These are phyloP conservation scores for Clinocottus analis DNA, from an alignment of 2,113 vertebrate species.

Conservation along the genomic window DNA sequence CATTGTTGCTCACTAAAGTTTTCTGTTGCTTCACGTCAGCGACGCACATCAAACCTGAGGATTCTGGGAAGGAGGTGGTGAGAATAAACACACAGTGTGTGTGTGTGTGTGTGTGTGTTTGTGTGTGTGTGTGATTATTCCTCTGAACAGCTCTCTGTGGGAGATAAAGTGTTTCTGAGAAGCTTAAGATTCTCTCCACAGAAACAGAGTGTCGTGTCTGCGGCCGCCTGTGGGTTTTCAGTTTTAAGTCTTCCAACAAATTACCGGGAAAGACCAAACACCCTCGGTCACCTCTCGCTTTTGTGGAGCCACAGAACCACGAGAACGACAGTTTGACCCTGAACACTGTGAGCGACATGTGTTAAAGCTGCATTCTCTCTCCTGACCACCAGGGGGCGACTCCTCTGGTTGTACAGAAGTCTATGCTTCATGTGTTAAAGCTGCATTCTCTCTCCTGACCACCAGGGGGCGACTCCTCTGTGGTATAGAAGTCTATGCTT, in stretches of 20 bases:
- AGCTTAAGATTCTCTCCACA: slow-evolving; percentile 30
- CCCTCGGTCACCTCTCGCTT: neutral
- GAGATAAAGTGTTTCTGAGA: slow-evolving; percentile 57
- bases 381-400: too few relatives aligned
- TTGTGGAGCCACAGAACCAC: neutral
- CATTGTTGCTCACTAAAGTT: neutral
- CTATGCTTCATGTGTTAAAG: too few relatives aligned
- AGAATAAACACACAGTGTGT: neutral
- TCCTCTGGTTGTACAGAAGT: too few relatives aligned
- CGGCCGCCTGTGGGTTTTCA: slow-evolving; percentile 23
- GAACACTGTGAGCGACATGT: neutral
- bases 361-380: too few relatives aligned
- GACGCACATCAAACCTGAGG: neutral
- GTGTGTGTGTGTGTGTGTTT: too few relatives aligned
- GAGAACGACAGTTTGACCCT: neutral
- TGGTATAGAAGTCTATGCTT: too few relatives aligned
- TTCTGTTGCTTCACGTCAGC: neutral
- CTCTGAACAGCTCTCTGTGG: slow-evolving; percentile 14
- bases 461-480: too few relatives aligned
- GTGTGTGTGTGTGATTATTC: neutral
- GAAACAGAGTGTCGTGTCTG: slow-evolving; percentile 25
- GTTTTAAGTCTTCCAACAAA: slow-evolving; percentile 21
- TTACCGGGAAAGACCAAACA: slow-evolving; percentile 27
- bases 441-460: too few relatives aligned
- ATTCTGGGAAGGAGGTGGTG: slow-evolving; percentile 45